These are phyloP conservation scores for Gymnosoma rotundatum DNA, from an alignment of 2,888 invertebrate genomes.

Conservation along the genomic window DNA sequence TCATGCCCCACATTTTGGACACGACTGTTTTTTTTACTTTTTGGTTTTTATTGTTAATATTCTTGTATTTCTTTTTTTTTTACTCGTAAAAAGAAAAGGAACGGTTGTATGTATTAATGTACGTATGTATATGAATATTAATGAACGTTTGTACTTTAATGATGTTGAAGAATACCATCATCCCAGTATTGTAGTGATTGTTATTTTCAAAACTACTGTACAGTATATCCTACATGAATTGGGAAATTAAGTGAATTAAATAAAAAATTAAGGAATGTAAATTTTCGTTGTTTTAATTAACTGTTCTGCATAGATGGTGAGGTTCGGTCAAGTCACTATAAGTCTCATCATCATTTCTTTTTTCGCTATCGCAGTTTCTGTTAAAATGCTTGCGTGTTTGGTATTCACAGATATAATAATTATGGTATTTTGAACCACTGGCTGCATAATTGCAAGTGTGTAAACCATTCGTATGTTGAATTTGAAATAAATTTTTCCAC, in stretches of 20 bases:
- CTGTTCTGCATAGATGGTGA: too few relatives aligned
- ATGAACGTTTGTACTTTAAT: slow-evolving; percentile 43
- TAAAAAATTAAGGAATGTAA: background rate
- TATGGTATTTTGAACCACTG: too few relatives aligned
- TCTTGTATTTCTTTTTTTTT: background rate
- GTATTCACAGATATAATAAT: too few relatives aligned
- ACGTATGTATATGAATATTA: slow-evolving; percentile 1
- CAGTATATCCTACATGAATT: slow-evolving; percentile 1
- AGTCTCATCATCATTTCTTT: too few relatives aligned
- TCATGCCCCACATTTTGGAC: slow-evolving; percentile 48
- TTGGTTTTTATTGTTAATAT: background rate
- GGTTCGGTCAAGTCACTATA: too few relatives aligned
- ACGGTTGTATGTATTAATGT: background rate
- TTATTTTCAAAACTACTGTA: slow-evolving; percentile 24
- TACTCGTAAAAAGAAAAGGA: slow-evolving; percentile 25
- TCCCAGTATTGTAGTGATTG: slow-evolving; percentile 37
- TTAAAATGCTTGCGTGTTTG: too few relatives aligned
- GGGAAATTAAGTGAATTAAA: background rate
- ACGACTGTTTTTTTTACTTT: slow-evolving; percentile 34
- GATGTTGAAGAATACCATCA: slow-evolving; percentile 52
- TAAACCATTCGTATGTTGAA: too few relatives aligned
- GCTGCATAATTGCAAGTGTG: too few relatives aligned
- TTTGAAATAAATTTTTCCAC: too few relatives aligned
- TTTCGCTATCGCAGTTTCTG: too few relatives aligned
- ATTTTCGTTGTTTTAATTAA: too few relatives aligned